A percentile compares a stretch with the other conserved stretches of the same genome.
Conservation (phyloP, 2,113 vertebrate species). For the Donacobius atricapilla region DNA sequence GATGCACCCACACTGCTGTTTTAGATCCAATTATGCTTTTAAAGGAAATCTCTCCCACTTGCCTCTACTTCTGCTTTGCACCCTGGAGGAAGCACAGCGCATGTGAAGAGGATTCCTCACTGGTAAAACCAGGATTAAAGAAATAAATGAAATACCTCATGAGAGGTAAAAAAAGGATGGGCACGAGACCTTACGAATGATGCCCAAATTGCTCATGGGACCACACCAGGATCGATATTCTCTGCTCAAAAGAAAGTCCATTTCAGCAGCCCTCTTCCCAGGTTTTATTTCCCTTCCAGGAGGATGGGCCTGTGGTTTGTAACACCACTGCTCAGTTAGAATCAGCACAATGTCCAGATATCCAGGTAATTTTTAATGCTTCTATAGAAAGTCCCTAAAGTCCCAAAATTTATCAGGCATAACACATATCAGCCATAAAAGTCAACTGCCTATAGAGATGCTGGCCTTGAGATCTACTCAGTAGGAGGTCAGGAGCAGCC, state of each 20-base stretch:
- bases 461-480: not conserved
- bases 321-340: not conserved
- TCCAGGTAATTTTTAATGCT: not conserved
- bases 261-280: not conserved
- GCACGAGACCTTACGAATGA: fast-evolving
- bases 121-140: not conserved
- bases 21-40: not conserved
- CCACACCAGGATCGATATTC: fast-evolving
- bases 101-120: fast-evolving
- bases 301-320: not conserved
- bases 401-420: not conserved
- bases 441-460: not conserved
- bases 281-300: not conserved
- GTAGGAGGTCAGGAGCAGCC: not conserved
- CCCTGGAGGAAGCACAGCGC: fast-evolving
- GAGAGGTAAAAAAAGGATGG: not conserved
- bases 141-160: not conserved
- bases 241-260: not conserved
- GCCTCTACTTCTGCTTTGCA: not conserved
- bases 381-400: not conserved
- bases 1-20: not conserved
- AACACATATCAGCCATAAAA: not conserved
- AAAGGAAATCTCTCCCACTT: not conserved
- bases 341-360: not conserved
- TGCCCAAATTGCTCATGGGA: not conserved